phyloP scores from a whole-genome alignment of 2,888 invertebrate species.

The Ametastegia equiseti region DNA sequence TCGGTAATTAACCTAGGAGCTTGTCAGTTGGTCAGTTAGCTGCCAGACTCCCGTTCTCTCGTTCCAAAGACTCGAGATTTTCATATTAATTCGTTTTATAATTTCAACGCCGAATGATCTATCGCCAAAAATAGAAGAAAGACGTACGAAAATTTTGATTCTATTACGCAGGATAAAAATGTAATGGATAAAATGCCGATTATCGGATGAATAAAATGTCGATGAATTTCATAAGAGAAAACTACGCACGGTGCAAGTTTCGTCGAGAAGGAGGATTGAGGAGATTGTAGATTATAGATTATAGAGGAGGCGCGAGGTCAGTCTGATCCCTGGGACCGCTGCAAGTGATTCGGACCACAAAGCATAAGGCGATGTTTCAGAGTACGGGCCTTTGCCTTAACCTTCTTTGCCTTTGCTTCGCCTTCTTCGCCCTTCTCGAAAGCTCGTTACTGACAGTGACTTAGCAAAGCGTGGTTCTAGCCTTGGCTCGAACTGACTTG shows the following conservation, averaged over 20 bases:
- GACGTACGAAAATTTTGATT: background rate
- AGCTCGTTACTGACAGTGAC: conserved; percentile 75
- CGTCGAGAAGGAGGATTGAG: conserved; percentile 18
- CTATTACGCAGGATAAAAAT: background rate
- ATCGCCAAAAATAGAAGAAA: background rate
- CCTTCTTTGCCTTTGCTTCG: too few species aligned
- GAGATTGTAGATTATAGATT: conserved; percentile 38
- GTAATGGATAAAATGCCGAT: background rate
- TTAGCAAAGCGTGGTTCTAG: conserved; percentile 65
- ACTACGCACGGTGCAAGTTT: background rate
- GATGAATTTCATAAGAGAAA: background rate
- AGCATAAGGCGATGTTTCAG: conserved; percentile 17
- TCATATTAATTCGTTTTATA: background rate
- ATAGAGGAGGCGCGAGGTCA: conserved; percentile 41
- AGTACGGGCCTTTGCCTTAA: conserved; percentile 6
- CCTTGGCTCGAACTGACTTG: conserved; percentile 54
- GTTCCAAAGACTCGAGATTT: background rate
- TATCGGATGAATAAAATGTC: background rate
- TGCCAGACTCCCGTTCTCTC: conserved; percentile 18
- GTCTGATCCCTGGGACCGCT: conserved; percentile 35
- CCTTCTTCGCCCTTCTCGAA: conserved; percentile 53
- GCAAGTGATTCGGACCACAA: conserved; percentile 40
- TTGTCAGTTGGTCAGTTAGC: conserved; percentile 46
- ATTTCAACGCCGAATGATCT: background rate
- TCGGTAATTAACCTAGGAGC: conserved; percentile 73